Evolutionary conservation across 2,888 invertebrate species (phyloP).

Genomic region (Aspidiotus rigidus): DNA sequence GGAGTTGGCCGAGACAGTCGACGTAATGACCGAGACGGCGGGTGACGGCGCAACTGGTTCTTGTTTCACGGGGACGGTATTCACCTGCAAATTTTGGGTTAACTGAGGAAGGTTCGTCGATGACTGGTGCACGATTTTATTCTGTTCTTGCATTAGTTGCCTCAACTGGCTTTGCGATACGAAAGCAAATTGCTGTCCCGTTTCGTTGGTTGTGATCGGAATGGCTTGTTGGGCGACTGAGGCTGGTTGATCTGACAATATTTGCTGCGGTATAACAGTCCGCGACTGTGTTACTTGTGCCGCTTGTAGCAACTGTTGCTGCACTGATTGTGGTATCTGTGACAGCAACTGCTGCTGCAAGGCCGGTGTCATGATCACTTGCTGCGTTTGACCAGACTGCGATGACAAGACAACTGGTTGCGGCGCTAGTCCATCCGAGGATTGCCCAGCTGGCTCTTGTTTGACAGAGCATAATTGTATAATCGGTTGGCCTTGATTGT

Average conservation of each 20-base stretch:
- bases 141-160: constrained; percentile 22
- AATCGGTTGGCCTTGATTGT: constrained; percentile 8
- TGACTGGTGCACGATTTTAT: constrained; percentile 6
- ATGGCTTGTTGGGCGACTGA: neutral
- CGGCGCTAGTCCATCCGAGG: neutral
- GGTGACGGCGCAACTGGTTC: constrained; percentile 5
- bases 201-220: constrained; percentile 1
- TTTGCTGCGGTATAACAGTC: constrained; percentile 5
- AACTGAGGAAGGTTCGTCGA: neutral
- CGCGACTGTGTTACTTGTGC: neutral
- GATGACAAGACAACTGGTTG: constrained; percentile 7
- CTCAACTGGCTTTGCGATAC: constrained; percentile 11
- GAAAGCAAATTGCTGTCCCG: constrained; percentile 15
- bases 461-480: constrained; percentile 21
- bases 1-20: constrained; percentile 11
- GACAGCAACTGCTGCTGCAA: constrained; percentile 21
- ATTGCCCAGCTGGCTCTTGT: constrained; percentile 15
- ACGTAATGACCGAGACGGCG: constrained; percentile 24
- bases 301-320: constrained; percentile 20
- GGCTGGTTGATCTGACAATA: neutral
- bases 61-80: neutral
- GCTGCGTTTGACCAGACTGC: constrained; percentile 16
- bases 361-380: constrained; percentile 14
- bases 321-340: constrained; percentile 18
- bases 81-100: neutral